These are phyloP conservation scores for Mycteria americana DNA, from an alignment of 2,797 vertebrate species.

Conservation along the genomic window DNA sequence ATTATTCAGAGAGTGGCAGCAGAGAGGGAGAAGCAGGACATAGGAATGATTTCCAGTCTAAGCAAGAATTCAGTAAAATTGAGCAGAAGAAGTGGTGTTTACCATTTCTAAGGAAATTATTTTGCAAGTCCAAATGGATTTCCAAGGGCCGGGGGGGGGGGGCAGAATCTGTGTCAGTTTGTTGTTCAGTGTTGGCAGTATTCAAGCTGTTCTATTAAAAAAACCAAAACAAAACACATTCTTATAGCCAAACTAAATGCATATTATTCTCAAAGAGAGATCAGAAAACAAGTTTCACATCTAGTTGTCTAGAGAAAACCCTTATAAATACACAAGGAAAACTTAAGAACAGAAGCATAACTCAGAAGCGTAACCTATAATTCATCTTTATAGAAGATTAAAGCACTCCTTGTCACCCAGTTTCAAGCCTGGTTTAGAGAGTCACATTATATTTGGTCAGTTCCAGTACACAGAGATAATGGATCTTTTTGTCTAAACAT, in stretches of 20 bases:
- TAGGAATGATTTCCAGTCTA: not conserved
- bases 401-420: not conserved
- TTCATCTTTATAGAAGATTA: not conserved
- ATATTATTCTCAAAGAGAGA: not conserved
- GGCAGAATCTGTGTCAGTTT: not conserved
- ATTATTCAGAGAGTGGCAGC: not conserved
- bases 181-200: not conserved
- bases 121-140: slow-evolving; percentile 10
- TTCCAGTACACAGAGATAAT: not conserved
- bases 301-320: not conserved
- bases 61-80: not conserved
- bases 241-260: not conserved
- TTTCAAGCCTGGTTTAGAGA: not conserved
- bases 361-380: not conserved
- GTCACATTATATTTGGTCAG: not conserved
- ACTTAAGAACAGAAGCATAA: not conserved
- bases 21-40: not conserved
- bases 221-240: not conserved
- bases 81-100: not conserved
- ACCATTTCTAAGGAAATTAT: slow-evolving; percentile 20
- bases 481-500: not conserved
- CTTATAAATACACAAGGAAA: not conserved
- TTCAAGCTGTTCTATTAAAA: not conserved
- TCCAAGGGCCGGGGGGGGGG: not conserved
- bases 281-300: not conserved